Base-by-base conservation (phyloP, 2,113 vertebrate genomes). In the Laterallus jamaicensis region DNA sequence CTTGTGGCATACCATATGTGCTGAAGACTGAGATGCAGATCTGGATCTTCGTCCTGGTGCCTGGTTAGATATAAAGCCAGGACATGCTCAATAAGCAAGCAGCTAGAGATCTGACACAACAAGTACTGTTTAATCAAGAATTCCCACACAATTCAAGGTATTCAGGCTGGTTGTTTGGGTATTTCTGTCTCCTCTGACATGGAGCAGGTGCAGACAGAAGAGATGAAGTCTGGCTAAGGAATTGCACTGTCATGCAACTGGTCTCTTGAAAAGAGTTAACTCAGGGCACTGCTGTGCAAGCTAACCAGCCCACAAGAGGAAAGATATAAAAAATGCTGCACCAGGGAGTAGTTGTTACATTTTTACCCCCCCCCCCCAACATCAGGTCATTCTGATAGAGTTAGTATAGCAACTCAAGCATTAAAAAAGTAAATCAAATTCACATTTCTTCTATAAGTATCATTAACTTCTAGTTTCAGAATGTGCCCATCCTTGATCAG, bases 1-100 rank as follows among this genome's bases (percentile, higher is more conserved):
- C 56, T 71, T 0, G 1, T 37, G 70, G 88, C 97, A 26, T 96
- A 99, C 98, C 98, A 98, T 92, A 68, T 98, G 96, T 80, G 96
- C 90, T 73, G 98, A 99, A 44, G 98, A 99, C 89, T 98, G 98
- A 52, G 99, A 99, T 42, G 98, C 97, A 39, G 98, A 98, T 94
- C 98, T 95, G 25, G 98, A 98, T 94, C 98, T 98, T 96, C 93
- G 94, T 29, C 97, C 98, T 18, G 97, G 85, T 70, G 93, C 98
- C 98, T 98, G 95, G 35, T 94, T 71, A 31, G 31, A 86, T 50
- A 97, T 18, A 96, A 82, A 94, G 92, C 52, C 62, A 74, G 66
- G 60, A 77, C 15, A 26, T 10, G 31, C n/a, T 35, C 7, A 82
- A 56, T 63, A 56, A 83, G 67, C 59, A 70, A 64, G 54, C 22